Evolutionary conservation across 2,888 invertebrate genomes (phyloP).

Genomic region (Hesperia comma): DNA sequence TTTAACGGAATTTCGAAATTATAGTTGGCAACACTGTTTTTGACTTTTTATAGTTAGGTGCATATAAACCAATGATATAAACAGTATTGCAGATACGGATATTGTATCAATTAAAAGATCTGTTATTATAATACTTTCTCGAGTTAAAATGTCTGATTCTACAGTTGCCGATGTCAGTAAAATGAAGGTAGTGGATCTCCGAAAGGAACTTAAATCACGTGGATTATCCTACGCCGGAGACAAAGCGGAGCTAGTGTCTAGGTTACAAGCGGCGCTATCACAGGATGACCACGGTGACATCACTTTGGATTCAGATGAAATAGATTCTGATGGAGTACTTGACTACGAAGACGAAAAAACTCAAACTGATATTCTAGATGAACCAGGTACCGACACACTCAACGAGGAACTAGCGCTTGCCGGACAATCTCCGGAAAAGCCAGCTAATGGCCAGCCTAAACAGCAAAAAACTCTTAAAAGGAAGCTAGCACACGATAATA

Average conservation of each 20-base stretch:
- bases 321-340: conserved; percentile 80
- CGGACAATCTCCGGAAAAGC: conserved; percentile 51
- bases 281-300: conserved; percentile 68
- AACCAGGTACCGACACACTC: conserved; percentile 66
- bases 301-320: conserved; percentile 76
- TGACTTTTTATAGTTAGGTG: too few relatives aligned
- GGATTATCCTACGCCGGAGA: conserved; percentile 90
- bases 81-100: neutral
- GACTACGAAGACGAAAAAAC: conserved; percentile 83
- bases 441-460: conserved; percentile 53
- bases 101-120: neutral
- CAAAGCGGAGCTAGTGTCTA: conserved; percentile 91
- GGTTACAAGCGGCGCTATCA: conserved; percentile 86
- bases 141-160: conserved; percentile 52
- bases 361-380: conserved; percentile 71
- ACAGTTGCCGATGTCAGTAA: conserved; percentile 64
- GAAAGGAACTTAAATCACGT: conserved; percentile 91
- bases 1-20: too few relatives aligned
- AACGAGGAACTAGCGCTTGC: conserved; percentile 70
- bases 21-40: too few relatives aligned
- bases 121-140: neutral
- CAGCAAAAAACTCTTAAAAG: conserved; percentile 65
- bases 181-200: conserved; percentile 92
- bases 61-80: neutral
- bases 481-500: conserved; percentile 60